phyloP scores from a whole-genome alignment of 2,113 vertebrate genomes.

The Oceanodroma tethys region DNA sequence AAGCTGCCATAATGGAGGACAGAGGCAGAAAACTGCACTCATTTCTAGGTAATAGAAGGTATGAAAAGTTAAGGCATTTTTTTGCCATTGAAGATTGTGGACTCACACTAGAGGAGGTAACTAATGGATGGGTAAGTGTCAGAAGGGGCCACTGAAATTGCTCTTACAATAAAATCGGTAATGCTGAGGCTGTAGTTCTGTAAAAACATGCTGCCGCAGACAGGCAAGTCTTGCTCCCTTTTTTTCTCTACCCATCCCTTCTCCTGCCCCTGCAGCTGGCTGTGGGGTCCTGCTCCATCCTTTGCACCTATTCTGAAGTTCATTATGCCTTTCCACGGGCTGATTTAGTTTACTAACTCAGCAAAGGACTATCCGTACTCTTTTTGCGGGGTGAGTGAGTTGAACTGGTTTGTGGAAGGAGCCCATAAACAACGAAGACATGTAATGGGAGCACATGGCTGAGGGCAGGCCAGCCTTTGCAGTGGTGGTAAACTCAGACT shows the following conservation, averaged over 20 bases:
- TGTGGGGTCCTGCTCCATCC: neutral
- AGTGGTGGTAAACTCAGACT: neutral
- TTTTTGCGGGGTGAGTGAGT: neutral
- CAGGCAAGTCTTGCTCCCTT: neutral
- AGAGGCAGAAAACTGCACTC: neutral
- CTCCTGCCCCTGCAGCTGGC: neutral
- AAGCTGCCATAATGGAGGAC: neutral
- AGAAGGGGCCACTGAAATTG: neutral
- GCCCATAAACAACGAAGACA: neutral
- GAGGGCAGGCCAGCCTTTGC: neutral
- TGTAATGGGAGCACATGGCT: neutral
- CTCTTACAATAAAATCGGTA: neutral
- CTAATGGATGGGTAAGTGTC: neutral
- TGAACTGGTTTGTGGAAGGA: neutral
- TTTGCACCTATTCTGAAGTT: neutral
- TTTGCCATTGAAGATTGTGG: neutral
- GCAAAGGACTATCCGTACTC: neutral
- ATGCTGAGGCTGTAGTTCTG: neutral
- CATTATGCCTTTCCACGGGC: neutral
- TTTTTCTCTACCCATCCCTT: neutral
- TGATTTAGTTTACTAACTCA: neutral
- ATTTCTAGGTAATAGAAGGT: neutral
- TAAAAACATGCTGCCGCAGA: neutral
- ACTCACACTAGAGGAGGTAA: neutral
- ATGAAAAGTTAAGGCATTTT: neutral